These are phyloP conservation scores for Sarcophaga bullata DNA, from an alignment of 1,140 invertebrate species.

Conservation along the genomic window DNA sequence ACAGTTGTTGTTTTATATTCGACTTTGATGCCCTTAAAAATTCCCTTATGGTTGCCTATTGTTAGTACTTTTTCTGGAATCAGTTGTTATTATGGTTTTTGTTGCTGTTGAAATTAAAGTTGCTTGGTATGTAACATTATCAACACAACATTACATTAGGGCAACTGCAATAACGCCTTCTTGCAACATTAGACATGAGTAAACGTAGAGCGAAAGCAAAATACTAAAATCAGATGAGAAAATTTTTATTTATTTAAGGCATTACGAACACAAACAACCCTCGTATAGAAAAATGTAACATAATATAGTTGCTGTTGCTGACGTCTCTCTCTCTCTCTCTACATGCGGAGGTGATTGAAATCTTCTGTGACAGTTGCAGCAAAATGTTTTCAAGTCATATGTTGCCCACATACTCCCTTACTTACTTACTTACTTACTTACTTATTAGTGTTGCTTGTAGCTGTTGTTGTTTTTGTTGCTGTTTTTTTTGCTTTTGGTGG, in stretches of 20 bases:
- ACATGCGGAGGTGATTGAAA: background rate
- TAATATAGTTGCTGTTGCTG: background rate
- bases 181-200: background rate
- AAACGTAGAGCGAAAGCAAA: no score
- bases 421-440: background rate
- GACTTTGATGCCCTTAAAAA: no score
- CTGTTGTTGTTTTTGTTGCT: background rate
- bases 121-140: no score
- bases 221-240: no score
- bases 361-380: background rate
- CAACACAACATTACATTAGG: background rate
- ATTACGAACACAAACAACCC: background rate
- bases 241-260: no score
- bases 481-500: no score
- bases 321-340: background rate
- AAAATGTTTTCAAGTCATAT: no score
- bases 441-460: background rate
- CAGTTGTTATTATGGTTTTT: background rate
- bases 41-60: no score
- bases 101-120: no score
- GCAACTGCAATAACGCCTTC: conserved; percentile 7
- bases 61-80: background rate
- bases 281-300: background rate
- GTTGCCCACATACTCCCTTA: no score
- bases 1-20: no score